phyloP scores from a whole-genome alignment of 1,140 invertebrate genomes.

The Aethina tumida region DNA sequence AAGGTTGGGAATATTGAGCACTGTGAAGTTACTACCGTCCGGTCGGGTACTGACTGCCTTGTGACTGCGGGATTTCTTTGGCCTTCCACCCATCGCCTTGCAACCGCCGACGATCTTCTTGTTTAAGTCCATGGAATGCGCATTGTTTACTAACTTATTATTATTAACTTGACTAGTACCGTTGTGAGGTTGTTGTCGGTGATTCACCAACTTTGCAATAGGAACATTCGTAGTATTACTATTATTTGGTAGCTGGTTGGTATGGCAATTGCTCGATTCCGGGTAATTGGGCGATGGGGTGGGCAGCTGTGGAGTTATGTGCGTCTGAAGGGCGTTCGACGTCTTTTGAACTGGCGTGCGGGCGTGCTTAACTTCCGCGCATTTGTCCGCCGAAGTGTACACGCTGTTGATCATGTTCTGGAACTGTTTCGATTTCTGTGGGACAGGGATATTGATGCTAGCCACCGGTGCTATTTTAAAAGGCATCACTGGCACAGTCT shows the following conservation, averaged over 20 bases:
- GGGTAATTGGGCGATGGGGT: slow-evolving; percentile 28
- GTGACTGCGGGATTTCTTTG: background rate
- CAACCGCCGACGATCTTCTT: no score
- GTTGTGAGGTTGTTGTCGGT: no score
- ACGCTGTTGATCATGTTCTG: slow-evolving; percentile 10
- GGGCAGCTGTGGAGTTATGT: slow-evolving; percentile 31
- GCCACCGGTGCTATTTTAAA: no score
- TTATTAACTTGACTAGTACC: no score
- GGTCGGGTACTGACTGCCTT: slow-evolving; percentile 1
- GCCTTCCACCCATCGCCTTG: slow-evolving; percentile 1
- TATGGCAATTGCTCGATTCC: slow-evolving; percentile 12
- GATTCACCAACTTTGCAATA: background rate
- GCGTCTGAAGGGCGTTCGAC: slow-evolving; percentile 21
- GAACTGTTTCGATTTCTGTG: no score
- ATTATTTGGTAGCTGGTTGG: no score
- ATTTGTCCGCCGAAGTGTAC: slow-evolving; percentile 9
- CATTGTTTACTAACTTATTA: no score
- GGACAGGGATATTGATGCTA: no score
- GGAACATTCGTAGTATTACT: no score
- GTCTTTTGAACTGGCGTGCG: slow-evolving; percentile 21
- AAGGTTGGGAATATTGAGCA: slow-evolving; percentile 28
- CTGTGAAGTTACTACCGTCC: slow-evolving; percentile 12
- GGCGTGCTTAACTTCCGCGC: slow-evolving; percentile 26
- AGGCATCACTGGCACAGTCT: no score
- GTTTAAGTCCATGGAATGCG: no score